phyloP scores from a whole-genome alignment of 2,797 vertebrate species.

The Emydoidea blandingii region DNA sequence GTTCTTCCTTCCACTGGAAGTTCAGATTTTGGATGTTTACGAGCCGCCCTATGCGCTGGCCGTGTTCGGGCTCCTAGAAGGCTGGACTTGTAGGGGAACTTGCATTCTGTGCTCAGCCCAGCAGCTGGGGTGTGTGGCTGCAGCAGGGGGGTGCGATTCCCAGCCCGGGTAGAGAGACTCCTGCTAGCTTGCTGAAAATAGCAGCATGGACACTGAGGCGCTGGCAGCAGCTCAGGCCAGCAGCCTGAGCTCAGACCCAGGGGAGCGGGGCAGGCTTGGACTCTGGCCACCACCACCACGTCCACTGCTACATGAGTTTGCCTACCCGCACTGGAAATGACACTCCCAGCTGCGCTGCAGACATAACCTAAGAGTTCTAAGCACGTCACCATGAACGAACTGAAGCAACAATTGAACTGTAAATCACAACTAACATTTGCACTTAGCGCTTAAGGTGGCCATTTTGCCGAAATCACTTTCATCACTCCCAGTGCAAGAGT shows the following conservation, averaged over 20 bases:
- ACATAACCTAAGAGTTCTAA: not conserved
- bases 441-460: not conserved
- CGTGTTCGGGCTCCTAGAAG: not conserved
- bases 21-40: not conserved
- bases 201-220: no score
- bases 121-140: not conserved
- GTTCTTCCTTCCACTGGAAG: not conserved
- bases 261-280: no score
- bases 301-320: not conserved
- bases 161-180: no score
- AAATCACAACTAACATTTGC: not conserved
- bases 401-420: not conserved
- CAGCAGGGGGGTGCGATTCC: no score
- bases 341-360: no score
- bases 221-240: no score
- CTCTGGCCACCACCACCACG: no score
- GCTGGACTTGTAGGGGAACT: not conserved
- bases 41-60: not conserved
- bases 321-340: not conserved
- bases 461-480: not conserved
- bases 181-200: no score
- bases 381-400: not conserved
- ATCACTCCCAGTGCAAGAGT: no score
- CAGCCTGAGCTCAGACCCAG: no score
- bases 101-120: not conserved